Evolutionary conservation across 2,113 vertebrate species (phyloP), one percentile per base, ranked within the genome.

Genomic region (Canis aureus): DNA sequence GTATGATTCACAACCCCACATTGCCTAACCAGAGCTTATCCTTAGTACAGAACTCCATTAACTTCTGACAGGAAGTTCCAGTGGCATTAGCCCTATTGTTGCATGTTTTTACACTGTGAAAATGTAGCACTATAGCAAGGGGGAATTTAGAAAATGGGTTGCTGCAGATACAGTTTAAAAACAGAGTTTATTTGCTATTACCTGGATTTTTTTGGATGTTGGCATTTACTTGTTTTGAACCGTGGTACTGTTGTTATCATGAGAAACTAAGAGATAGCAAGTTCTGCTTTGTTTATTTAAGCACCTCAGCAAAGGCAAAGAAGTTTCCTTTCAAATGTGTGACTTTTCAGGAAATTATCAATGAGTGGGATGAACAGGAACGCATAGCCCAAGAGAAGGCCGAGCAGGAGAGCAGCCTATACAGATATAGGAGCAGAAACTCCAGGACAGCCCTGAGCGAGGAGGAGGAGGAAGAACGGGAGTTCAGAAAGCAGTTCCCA

Each of bases 281-380:
- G 16, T 82, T n/a, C 86, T 87, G 8, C 38, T 88, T 19, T 91
- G 62, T 80, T 95, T 9, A n/a, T 43, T 81, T 35, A 73, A 91
- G 5, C 91, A 29, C 23, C 32, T 93, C 12, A 64, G 73, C 43
- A 89, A 71, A 74, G 43, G 32, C 32, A 84, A 62, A 29, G 66
- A 51, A 80, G 23, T 71, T 84, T 59, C 64, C 13, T 35, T 76
- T 29, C 55, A 62, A 99, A 98, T 98, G 20, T 97, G 95, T 97
- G 59, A 66, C 97, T 97, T 97, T 84, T 43, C 71, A 99, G 99
- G 98, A 99, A 27, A 98, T 99, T 97, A 98, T 99, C 97, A 99
- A 99, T 62, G 99, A 99, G 62, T 99, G 99, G 99, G 99, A 99
- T 66, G 99, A 99, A 29, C 99, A 99, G 98, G 99, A 99, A 74